Evolutionary conservation across 1,140 invertebrate genomes (phyloP).

Genomic region (Cydia strobilella): DNA sequence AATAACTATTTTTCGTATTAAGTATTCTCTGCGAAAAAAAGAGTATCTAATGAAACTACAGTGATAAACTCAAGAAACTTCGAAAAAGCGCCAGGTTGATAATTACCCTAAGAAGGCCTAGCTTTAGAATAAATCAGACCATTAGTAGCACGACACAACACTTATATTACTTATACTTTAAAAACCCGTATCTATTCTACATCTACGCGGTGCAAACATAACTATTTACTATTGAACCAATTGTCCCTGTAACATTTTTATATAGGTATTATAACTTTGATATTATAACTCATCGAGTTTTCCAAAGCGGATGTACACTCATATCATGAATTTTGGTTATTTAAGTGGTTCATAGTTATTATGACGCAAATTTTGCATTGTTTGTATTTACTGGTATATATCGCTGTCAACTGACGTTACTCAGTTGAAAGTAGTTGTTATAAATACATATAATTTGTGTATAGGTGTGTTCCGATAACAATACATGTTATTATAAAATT

Average conservation of each 20-base stretch:
- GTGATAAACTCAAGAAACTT: too few species aligned
- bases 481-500: neutral
- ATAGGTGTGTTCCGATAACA: neutral
- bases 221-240: neutral
- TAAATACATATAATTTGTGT: neutral
- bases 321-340: neutral
- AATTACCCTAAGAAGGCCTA: neutral
- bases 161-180: neutral
- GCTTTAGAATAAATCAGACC: neutral
- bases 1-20: too few species aligned
- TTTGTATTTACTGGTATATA: too few species aligned
- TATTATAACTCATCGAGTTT: neutral
- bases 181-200: conserved; percentile 18
- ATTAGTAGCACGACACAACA: neutral
- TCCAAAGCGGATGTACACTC: neutral
- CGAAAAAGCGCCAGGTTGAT: too few species aligned
- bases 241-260: neutral
- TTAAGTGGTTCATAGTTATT: too few species aligned
- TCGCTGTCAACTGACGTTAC: too few species aligned
- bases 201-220: neutral
- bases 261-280: neutral
- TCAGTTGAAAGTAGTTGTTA: too few species aligned
- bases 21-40: too few species aligned
- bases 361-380: too few species aligned
- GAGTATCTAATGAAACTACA: too few species aligned